Percentiles rank a stretch among this genome's conserved stretches.
Evolutionary conservation across 1,140 invertebrate genomes (phyloP).

Genomic region (Zaprionus taronus): DNA sequence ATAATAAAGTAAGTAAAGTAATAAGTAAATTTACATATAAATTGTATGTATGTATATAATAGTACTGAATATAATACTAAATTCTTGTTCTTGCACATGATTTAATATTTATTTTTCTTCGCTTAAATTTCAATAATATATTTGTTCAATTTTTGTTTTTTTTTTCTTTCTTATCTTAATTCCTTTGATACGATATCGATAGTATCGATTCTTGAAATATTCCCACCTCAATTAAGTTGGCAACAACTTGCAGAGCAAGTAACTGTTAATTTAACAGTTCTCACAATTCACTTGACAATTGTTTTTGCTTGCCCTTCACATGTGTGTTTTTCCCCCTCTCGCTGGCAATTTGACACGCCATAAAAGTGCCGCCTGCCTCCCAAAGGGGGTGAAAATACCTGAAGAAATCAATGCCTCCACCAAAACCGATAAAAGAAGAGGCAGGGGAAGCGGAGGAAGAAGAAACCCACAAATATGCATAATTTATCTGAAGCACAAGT

Average conservation of each 20-base stretch:
- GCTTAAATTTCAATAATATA: no score
- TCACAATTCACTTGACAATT: constrained; percentile 13
- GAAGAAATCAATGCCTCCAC: constrained; percentile 63
- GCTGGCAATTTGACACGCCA: constrained; percentile 74
- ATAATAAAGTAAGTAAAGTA: neutral
- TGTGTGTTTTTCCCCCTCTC: neutral
- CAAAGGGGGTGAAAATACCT: constrained; percentile 2
- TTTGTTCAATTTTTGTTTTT: no score
- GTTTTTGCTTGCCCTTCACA: neutral
- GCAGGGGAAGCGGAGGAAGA: constrained; percentile 5
- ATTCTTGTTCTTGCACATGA: neutral
- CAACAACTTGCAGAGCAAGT: neutral
- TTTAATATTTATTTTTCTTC: neutral
- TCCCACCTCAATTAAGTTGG: neutral
- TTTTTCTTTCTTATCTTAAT: neutral
- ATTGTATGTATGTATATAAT: neutral
- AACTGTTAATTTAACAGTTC: constrained; percentile 1
- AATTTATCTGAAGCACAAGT: constrained; percentile 70
- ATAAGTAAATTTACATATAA: neutral
- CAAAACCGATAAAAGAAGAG: constrained; percentile 23
- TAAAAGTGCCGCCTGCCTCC: constrained; percentile 56
- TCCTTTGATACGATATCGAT: neutral
- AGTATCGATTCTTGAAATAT: neutral
- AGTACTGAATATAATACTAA: neutral
- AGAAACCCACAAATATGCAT: constrained; percentile 66